Evolutionary conservation across 2,888 invertebrate genomes (phyloP).

Genomic region (Acanthococcus lagerstroemiae): DNA sequence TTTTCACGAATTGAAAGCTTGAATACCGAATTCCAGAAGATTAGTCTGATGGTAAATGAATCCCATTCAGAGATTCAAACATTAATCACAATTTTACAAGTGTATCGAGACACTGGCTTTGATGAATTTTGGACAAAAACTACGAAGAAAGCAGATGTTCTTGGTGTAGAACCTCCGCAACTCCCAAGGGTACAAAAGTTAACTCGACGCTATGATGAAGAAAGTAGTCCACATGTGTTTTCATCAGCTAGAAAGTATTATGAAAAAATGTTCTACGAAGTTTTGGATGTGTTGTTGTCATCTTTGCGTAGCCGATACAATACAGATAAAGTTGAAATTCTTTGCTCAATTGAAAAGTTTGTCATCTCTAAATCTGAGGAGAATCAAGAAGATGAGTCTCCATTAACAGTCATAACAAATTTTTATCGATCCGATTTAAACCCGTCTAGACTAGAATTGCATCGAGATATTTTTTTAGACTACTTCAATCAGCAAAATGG

Average conservation of each 20-base stretch:
- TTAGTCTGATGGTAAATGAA: not conserved
- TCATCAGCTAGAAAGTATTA: conserved; percentile 3
- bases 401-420: conserved; percentile 7
- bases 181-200: not conserved
- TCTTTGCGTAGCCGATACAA: not conserved
- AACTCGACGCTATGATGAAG: not conserved
- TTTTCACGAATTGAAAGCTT: too few relatives aligned
- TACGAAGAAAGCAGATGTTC: not conserved
- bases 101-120: not conserved
- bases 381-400: conserved; percentile 7
- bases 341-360: conserved; percentile 8
- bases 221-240: not conserved
- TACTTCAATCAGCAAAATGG: not conserved
- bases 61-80: not conserved
- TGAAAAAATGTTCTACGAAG: too few relatives aligned
- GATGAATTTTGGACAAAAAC: conserved; percentile 1
- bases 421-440: not conserved
- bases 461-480: conserved; percentile 12
- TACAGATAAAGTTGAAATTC: not conserved
- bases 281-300: too few relatives aligned
- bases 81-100: not conserved
- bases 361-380: not conserved
- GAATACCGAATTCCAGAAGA: not conserved
- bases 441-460: not conserved
- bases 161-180: too few relatives aligned